These are phyloP conservation scores for Clarias laeviceps DNA, from an alignment of 2,797 vertebrate species.

Conservation along the genomic window DNA sequence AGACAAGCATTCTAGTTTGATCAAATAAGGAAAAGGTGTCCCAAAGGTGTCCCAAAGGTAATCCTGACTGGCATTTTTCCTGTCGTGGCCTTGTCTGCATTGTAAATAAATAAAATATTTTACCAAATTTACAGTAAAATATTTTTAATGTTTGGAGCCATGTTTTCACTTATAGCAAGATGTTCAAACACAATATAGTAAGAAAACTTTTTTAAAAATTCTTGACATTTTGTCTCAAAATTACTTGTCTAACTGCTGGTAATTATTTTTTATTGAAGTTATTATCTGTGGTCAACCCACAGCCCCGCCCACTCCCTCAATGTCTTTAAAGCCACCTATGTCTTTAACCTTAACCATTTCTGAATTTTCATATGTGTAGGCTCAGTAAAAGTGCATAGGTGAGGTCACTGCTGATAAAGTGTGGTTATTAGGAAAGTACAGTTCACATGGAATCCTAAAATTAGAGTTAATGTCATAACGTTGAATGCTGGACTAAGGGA, in stretches of 20 bases:
- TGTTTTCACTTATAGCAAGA: background rate
- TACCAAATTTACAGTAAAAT: background rate
- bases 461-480: background rate
- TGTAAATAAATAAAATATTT: background rate
- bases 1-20: background rate
- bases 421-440: slow-evolving; percentile 11
- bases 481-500: background rate
- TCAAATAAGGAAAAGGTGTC: no score
- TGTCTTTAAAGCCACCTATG: background rate
- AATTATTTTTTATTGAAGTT: background rate
- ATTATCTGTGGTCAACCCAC: background rate
- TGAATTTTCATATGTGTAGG: background rate
- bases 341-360: background rate
- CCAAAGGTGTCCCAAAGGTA: background rate
- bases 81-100: background rate
- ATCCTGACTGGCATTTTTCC: background rate
- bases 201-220: no score
- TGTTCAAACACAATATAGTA: background rate
- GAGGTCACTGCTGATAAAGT: background rate
- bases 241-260: background rate
- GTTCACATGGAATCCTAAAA: background rate
- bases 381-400: background rate
- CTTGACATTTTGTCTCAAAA: background rate
- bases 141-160: background rate
- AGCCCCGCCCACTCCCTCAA: background rate